A percentile compares a stretch with the other conserved stretches of the same genome.
These are phyloP conservation scores for Eristalis arbustorum DNA, from an alignment of 2,888 invertebrate species.

Conservation along the genomic window DNA sequence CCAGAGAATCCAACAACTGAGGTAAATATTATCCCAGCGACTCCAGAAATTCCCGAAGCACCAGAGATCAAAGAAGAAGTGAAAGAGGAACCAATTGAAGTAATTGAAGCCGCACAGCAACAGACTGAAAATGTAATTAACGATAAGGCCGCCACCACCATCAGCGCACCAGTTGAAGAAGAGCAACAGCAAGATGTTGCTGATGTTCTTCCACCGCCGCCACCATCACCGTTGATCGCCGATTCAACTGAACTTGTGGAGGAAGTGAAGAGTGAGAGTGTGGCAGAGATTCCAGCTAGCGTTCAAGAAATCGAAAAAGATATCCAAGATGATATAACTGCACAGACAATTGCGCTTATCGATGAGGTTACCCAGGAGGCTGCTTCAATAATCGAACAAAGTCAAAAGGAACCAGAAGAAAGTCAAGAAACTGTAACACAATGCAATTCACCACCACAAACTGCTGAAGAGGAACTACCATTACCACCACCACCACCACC, in stretches of 20 bases:
- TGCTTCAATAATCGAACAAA: constrained; percentile 44
- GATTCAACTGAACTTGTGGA: background rate
- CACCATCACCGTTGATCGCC: constrained; percentile 7
- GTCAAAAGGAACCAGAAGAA: constrained; percentile 30
- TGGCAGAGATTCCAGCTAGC: constrained; percentile 27
- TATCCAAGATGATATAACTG: constrained; percentile 54
- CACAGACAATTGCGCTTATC: constrained; percentile 62
- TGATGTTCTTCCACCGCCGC: constrained; percentile 31
- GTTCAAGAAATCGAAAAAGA: constrained; percentile 40
- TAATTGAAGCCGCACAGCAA: constrained; percentile 9
- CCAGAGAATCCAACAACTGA: constrained; percentile 60
- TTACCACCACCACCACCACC: constrained; percentile 53
- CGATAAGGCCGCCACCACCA: background rate
- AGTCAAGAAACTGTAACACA: constrained; percentile 41
- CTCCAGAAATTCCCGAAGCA: constrained; percentile 46
- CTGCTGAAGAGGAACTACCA: constrained; percentile 64
- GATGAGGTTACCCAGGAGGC: constrained; percentile 65
- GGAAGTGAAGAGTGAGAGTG: constrained; percentile 43
- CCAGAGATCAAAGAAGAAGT: constrained; percentile 45
- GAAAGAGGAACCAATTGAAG: constrained; percentile 30
- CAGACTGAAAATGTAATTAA: constrained; percentile 35
- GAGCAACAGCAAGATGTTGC: background rate
- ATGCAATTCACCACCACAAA: constrained; percentile 70
- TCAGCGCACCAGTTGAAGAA: constrained; percentile 2
- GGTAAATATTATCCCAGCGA: constrained; percentile 57